phyloP scores from a whole-genome alignment of 2,888 invertebrate species.

The Ophion slaviceki region DNA sequence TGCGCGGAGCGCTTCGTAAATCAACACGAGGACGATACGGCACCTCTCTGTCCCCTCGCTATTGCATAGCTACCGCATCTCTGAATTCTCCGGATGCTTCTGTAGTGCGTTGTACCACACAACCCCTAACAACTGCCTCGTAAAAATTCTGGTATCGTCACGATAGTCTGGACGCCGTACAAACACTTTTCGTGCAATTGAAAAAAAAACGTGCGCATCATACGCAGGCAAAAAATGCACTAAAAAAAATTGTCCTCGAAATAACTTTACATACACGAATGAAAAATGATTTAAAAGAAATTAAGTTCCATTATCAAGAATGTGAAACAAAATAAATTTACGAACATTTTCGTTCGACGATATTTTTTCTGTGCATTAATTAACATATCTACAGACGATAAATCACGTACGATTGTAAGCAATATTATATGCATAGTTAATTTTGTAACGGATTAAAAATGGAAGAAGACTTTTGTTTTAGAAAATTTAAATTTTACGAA shows the following conservation, averaged over 20 bases:
- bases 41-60: conserved; percentile 55
- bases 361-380: too few relatives aligned
- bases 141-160: conserved; percentile 47
- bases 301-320: too few relatives aligned
- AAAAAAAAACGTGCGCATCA: background rate
- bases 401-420: too few relatives aligned
- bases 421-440: too few relatives aligned
- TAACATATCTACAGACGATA: too few relatives aligned
- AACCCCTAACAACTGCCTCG: conserved; percentile 39
- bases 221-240: too few relatives aligned
- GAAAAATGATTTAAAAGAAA: too few relatives aligned
- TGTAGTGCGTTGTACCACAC: conserved; percentile 40
- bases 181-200: conserved; percentile 18
- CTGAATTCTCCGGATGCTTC: conserved; percentile 54
- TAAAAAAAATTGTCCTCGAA: too few relatives aligned
- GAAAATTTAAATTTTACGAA: background rate
- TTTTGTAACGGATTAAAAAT: too few relatives aligned
- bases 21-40: conserved; percentile 81
- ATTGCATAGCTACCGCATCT: conserved; percentile 49
- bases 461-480: background rate
- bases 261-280: too few relatives aligned
- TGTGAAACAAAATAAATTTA: too few relatives aligned
- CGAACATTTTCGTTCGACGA: too few relatives aligned
- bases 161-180: conserved; percentile 7
- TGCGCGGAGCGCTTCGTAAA: conserved; percentile 80